phyloP scores from a whole-genome alignment of 2,113 vertebrate species.

The Addax nasomaculatus region DNA sequence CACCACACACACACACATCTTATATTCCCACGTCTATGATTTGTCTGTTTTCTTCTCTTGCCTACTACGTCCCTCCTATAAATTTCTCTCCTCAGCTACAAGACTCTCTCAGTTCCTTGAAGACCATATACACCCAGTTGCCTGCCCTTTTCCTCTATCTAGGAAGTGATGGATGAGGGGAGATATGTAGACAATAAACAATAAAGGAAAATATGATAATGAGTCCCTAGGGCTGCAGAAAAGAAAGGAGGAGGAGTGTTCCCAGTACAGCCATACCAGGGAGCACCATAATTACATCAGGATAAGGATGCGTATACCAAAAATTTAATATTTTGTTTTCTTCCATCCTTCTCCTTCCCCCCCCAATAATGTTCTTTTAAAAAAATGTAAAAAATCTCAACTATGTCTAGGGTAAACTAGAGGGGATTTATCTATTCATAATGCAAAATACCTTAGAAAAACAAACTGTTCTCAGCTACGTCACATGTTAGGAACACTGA shows the following conservation, averaged over 20 bases:
- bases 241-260: background rate
- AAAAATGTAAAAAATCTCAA: conserved; percentile 16
- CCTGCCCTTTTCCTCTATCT: background rate
- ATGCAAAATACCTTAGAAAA: conserved; percentile 14
- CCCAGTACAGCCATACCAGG: background rate
- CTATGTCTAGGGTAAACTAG: background rate
- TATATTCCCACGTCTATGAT: background rate
- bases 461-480: background rate
- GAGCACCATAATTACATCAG: background rate
- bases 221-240: background rate
- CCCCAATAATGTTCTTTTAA: background rate
- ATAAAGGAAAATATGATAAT: background rate
- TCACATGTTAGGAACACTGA: background rate
- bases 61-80: background rate
- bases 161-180: background rate
- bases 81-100: background rate
- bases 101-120: background rate
- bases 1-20: background rate
- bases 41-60: background rate
- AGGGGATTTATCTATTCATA: conserved; percentile 30
- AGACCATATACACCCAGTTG: background rate
- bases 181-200: background rate
- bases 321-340: background rate
- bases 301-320: background rate
- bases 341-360: background rate